phyloP scores from a whole-genome alignment of 2,113 vertebrate species.

The Prunella fulvescens region DNA sequence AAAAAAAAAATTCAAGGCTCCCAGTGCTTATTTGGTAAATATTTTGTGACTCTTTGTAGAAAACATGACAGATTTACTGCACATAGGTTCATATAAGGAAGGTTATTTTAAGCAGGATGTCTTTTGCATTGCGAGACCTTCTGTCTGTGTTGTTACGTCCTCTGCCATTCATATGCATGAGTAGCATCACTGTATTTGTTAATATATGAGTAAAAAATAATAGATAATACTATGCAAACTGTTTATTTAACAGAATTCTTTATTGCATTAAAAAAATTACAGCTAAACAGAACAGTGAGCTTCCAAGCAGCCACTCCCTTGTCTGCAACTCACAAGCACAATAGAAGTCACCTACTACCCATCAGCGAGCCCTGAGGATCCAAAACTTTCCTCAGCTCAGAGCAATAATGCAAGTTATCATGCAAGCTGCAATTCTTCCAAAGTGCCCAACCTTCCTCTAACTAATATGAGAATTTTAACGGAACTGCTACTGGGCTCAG shows the following conservation, averaged over 20 bases:
- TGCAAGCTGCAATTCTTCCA: background rate
- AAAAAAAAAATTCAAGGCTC: background rate
- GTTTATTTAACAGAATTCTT: background rate
- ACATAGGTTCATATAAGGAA: background rate
- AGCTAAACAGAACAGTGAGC: background rate
- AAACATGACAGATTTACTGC: background rate
- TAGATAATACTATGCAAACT: background rate
- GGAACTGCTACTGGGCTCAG: background rate
- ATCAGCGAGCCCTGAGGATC: background rate
- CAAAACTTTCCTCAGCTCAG: background rate
- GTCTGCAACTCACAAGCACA: background rate
- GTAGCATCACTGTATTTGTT: background rate
- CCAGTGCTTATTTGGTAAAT: background rate
- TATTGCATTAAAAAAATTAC: background rate
- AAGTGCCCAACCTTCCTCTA: background rate
- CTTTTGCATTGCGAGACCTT: background rate
- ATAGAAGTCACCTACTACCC: background rate
- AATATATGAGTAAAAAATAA: background rate
- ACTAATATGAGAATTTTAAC: background rate
- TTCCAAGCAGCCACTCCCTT: background rate
- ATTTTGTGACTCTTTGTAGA: background rate
- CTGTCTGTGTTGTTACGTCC: background rate
- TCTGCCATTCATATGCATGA: background rate
- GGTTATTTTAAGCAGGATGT: background rate
- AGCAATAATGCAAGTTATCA: background rate